Base-by-base conservation (phyloP, 2,113 vertebrate species). In the Smithornis capensis region DNA sequence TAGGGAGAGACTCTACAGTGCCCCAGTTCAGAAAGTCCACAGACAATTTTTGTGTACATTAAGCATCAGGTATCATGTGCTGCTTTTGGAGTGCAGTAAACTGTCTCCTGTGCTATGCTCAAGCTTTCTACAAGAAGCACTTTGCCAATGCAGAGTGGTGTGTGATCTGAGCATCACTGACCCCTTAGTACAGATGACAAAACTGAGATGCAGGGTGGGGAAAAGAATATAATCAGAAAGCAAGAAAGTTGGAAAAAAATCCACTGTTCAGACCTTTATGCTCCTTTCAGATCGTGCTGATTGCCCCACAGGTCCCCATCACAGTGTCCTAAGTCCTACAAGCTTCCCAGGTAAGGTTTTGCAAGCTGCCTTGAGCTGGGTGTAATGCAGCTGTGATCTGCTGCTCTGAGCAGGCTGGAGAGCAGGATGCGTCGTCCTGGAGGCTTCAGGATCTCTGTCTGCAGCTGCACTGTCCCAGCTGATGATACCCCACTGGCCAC, bases 241-340 rank as follows among this genome's bases (percentile, higher is more conserved):
- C 1, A 11, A 55, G 38, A 62, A 33, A 49, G 16, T 45, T 45
- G 14, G 9, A 16, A 47, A 63, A 35, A 56, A n/a, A 23, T 2
- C 9, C 33, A 24, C 33, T 37, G 1, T 77, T 77, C 2, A 3
- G 49, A 35, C 21, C 6, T 59, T 83, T 23, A 8, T 68, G 31
- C 25, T 68, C 53, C 12, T 4, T 27, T 62, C 60, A 56, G 44
- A 42, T 65, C 10, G 8, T 12, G 19, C 45, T 90, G 71, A 27
- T 49, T 77, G 49, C 53, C 35, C 35, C 38, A 63, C 67, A 90
- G 63, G 28, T 83, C n/a, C 35, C 29, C 28, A 44, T 52, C 45
- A 28, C 0, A 0, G 9, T 68, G 19, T 78, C 64, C 19, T 12
- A 19, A 70, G 24, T 29, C 27, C 50, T 50, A 29, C 19, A 69